phyloP scores from a whole-genome alignment of 2,888 invertebrate species.

The Dorcus parallelipipedus region DNA sequence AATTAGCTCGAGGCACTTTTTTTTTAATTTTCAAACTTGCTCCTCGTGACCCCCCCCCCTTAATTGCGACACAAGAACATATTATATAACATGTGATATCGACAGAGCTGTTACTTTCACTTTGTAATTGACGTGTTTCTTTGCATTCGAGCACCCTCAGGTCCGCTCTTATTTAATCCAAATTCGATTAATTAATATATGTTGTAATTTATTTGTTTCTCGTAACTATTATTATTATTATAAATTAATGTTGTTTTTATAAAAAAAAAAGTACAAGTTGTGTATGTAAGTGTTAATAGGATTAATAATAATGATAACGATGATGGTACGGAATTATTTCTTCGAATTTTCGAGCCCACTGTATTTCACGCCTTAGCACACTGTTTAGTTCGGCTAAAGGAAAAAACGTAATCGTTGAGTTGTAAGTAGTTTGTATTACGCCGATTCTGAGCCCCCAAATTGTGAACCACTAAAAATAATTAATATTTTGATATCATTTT shows the following conservation, averaged over 20 bases:
- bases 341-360: neutral
- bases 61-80: neutral
- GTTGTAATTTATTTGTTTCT: slow-evolving; percentile 9
- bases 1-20: slow-evolving; percentile 5
- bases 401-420: slow-evolving; percentile 2
- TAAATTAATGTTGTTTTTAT: slow-evolving; percentile 9
- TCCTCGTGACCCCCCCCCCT: no score
- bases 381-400: neutral
- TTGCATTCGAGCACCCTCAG: no score
- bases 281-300: slow-evolving; percentile 18
- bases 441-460: no score
- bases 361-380: slow-evolving; percentile 16
- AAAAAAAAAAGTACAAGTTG: neutral
- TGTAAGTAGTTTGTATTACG: no score
- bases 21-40: no score
- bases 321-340: neutral
- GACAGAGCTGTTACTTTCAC: slow-evolving; percentile 8
- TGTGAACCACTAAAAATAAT: no score
- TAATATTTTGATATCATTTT: no score
- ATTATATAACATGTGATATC: slow-evolving; percentile 16
- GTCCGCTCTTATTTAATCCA: neutral
- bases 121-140: no score
- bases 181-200: slow-evolving; percentile 1
- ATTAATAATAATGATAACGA: neutral
- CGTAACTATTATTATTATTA: neutral